phyloP scores from a whole-genome alignment of 2,888 invertebrate genomes.

The Flexamia atlantica region DNA sequence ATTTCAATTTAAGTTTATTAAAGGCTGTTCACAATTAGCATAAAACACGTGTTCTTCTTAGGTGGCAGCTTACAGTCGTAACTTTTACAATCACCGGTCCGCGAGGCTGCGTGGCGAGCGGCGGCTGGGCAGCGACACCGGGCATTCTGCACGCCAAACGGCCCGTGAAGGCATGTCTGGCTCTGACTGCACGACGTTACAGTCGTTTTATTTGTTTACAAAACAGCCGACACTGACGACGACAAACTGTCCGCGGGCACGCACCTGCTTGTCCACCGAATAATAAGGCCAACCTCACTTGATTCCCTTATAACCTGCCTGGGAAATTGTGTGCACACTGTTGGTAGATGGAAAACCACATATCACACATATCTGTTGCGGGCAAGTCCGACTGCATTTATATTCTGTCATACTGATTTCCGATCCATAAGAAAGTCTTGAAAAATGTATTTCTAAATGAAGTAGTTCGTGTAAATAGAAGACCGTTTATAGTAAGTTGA shows the following conservation, averaged over 20 bases:
- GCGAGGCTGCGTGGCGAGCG: not conserved
- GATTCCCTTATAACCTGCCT: too few relatives aligned
- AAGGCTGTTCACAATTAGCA: too few relatives aligned
- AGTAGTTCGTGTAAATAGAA: not conserved
- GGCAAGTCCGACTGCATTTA: too few relatives aligned
- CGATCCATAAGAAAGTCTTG: too few relatives aligned
- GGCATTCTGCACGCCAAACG: conserved; percentile 12
- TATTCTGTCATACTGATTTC: too few relatives aligned
- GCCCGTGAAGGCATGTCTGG: conserved; percentile 38
- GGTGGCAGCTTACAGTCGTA: too few relatives aligned
- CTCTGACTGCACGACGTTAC: not conserved
- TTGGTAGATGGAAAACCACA: too few relatives aligned
- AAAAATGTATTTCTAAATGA: not conserved
- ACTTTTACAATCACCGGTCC: too few relatives aligned
- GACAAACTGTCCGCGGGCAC: conserved; percentile 13
- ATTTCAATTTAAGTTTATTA: too few relatives aligned
- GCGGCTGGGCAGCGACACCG: not conserved
- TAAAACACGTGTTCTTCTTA: too few relatives aligned
- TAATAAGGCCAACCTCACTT: not conserved
- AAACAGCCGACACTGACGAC: conserved; percentile 25
- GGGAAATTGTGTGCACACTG: too few relatives aligned
- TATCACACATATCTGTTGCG: too few relatives aligned
- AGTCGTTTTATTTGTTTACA: conserved; percentile 35
- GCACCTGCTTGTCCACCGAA: not conserved
- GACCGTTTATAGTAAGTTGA: not conserved